Evolutionary conservation across 2,797 vertebrate genomes (phyloP).

Genomic region (Tolypeutes matacus): DNA sequence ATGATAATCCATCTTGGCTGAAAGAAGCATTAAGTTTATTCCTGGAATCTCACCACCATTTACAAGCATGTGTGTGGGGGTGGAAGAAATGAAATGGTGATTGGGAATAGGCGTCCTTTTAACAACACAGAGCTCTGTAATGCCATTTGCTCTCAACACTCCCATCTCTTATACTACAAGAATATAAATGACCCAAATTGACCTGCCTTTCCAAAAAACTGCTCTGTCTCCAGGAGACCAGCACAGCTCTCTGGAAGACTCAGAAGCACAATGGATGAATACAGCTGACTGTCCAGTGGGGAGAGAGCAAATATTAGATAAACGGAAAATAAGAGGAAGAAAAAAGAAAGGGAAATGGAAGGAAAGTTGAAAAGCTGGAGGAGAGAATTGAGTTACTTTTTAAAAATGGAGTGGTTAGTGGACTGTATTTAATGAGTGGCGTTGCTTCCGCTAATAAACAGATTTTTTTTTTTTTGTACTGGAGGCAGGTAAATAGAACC

Average conservation of each 20-base stretch:
- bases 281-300: neutral
- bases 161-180: neutral
- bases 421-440: conserved; percentile 9
- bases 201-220: neutral
- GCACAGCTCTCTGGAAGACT: neutral
- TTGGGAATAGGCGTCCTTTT: neutral
- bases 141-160: neutral
- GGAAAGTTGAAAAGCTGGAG: neutral
- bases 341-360: neutral
- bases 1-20: neutral
- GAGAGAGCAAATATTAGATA: neutral
- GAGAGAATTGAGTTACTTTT: conserved; percentile 4
- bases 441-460: neutral
- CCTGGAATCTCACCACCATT: neutral
- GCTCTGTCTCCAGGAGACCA: conserved; percentile 52
- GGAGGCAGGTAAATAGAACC: neutral
- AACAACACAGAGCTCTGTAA: neutral
- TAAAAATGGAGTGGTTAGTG: neutral
- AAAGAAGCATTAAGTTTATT: neutral
- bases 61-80: neutral
- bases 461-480: neutral
- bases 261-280: neutral
- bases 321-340: neutral
- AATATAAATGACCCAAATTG: neutral
- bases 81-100: neutral